Base-by-base conservation (phyloP, 2,797 vertebrate species). In the Meda fulgida region DNA sequence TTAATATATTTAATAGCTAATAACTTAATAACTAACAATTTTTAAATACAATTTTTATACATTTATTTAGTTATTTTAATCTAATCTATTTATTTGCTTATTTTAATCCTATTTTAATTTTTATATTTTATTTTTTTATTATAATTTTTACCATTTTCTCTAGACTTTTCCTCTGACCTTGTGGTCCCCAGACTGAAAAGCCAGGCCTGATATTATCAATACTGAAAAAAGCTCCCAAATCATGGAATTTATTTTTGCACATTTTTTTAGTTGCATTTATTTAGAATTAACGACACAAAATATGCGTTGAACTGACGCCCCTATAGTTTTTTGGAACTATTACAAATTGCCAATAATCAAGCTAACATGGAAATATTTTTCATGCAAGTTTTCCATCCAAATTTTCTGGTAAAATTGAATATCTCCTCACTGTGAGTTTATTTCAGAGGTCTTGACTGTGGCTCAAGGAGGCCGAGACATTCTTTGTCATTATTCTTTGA, bases 401-500 rank as follows among this genome's bases (percentile, higher is more conserved):
- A 84, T 79, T 78, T 82, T 66, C 23, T 75, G n/a, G 73, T 83
- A 48, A 80, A 83, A 76, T 46, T 65, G n/a, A 51, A 78, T 53
- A 78, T 87, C 73, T 83, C 58, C 60, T 85, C 70, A 71, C 66
- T 38, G 1, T 7, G 48, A 70, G 51, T 66, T 29, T 60, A 72
- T 72, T 36, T 48, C 1, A 6, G 7, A 6, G 10, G 31, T 46
- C 26, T 70, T 31, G 71, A 11, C 23, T 43, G 23, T 40, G 63
- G 26, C 38, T 84, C 81, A 81, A 80, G 67, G 80, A 87, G 83
- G 79, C 70, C 21, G 34, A 66, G 9, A 72, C 31, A 75, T 86
- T 89, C 86, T 78, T 85, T 84, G 83, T 82, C 78, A 67, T 87
- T 84, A 89, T 89, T 81, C 89, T 91, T 48, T 80, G 87, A 81